Conservation (phyloP, 2,113 vertebrate genomes). For the Pongo pygmaeus region DNA sequence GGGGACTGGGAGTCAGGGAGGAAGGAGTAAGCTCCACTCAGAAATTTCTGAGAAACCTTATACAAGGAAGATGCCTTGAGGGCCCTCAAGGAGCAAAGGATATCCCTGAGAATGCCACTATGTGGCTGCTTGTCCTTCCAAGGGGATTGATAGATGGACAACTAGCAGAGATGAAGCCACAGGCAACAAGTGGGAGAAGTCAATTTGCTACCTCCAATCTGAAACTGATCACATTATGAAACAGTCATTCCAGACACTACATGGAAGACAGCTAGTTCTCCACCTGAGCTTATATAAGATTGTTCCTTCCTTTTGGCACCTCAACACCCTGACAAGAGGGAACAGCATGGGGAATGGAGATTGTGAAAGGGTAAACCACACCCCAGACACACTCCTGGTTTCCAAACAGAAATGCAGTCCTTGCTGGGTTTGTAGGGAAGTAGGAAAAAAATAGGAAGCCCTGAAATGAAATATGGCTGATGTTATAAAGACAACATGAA, state of each 20-base stretch:
- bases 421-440: neutral
- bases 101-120: neutral
- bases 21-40: neutral
- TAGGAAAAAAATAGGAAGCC: neutral
- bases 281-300: too few relatives aligned
- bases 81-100: neutral
- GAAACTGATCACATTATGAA: neutral
- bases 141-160: accelerated
- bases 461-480: neutral
- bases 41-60: neutral
- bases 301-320: neutral
- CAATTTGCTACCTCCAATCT: accelerated
- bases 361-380: neutral
- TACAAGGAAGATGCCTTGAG: neutral
- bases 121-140: neutral
- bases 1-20: neutral
- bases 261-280: neutral
- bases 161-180: neutral
- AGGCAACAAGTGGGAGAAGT: accelerated
- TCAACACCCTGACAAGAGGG: neutral
- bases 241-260: neutral
- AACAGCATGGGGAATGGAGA: accelerated
- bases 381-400: accelerated
- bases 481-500: neutral
- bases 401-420: neutral